Conservation (phyloP, 2,797 vertebrate species). For the Squalus acanthias region DNA sequence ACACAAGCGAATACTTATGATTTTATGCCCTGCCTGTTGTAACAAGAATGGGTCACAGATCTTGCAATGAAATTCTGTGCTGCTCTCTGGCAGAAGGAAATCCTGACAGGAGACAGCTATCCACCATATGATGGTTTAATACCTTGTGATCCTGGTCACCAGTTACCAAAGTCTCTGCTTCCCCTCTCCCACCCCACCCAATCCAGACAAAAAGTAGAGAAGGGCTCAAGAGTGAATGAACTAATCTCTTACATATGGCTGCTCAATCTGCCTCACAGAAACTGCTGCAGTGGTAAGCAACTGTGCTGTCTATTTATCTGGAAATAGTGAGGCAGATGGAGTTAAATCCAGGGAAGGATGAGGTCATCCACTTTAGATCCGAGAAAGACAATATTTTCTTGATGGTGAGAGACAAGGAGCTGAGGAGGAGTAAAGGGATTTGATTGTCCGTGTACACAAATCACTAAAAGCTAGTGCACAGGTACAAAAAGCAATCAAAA, state of each 20-base stretch:
- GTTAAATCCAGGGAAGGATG: not conserved
- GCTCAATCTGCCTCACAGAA: not conserved
- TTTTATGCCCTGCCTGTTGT: no score
- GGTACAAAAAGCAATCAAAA: not conserved
- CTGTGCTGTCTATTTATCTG: not conserved
- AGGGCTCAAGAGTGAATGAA: not conserved
- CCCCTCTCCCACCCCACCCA: not conserved
- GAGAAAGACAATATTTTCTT: not conserved
- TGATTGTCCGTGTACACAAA: not conserved
- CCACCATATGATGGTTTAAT: no score
- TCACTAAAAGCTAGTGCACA: not conserved
- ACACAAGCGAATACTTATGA: no score
- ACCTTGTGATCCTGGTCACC: not conserved
- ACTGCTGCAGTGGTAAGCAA: not conserved
- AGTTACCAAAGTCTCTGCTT: not conserved
- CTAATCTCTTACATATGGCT: not conserved
- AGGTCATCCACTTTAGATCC: not conserved
- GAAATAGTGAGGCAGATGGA: not conserved
- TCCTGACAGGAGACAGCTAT: no score
- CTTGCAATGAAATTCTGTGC: no score
- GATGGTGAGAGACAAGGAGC: not conserved
- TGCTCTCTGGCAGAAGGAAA: no score
- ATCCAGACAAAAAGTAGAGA: not conserved
- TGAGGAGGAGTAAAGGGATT: not conserved
- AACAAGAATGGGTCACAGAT: no score